Evolutionary conservation across 2,888 invertebrate species (phyloP), one percentile per base, ranked within the genome.

Genomic region (Brachypalpus laphriformis): DNA sequence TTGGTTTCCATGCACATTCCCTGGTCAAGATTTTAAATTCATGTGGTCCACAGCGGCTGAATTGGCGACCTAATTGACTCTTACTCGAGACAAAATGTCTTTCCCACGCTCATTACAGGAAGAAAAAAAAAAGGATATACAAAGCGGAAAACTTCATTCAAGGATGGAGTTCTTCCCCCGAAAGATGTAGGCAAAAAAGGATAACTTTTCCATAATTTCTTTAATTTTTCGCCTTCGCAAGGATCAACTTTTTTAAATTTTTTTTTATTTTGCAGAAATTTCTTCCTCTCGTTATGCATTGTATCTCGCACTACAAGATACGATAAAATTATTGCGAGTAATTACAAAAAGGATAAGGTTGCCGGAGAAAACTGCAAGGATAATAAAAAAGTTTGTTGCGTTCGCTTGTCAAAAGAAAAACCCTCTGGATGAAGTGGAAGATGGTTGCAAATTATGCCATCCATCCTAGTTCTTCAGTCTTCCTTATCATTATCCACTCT

Each of bases 401-500:
- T 3, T 37, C n/a, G n/a, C 22, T 11, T 25, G n/a, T 51, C 37
- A 61, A 72, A 25, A 61, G 51, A 18, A 22, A 22, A 18, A 22
- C 7, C 34, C 9, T 16, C 22, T 25, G 63, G 20, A 66, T 54
- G 16, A 37, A 42, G 16, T 42, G 11, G 20, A 56, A 51, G 49
- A 45, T 61, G 75, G 37, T 56, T 63, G 71, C 65, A 68, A 74
- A 68, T 61, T 74, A 68, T 63, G 47, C 61, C 47, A 74, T 74
- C 66, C 74, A 54, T 61, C 54, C 6, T 25, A 28, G 22, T 7
- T 57, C 20, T n/a, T 25, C n/a, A n/a, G n/a, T n/a, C n/a, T n/a
- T 40, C 72, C 57, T 51, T 61, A 71, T 78, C 78, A 57, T 63
- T 71, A 78, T 78, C 70, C 70, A 63, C 70, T n/a, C n/a, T 71